Conservation (phyloP, 2,113 vertebrate genomes). For the Muntiacus reevesi region DNA sequence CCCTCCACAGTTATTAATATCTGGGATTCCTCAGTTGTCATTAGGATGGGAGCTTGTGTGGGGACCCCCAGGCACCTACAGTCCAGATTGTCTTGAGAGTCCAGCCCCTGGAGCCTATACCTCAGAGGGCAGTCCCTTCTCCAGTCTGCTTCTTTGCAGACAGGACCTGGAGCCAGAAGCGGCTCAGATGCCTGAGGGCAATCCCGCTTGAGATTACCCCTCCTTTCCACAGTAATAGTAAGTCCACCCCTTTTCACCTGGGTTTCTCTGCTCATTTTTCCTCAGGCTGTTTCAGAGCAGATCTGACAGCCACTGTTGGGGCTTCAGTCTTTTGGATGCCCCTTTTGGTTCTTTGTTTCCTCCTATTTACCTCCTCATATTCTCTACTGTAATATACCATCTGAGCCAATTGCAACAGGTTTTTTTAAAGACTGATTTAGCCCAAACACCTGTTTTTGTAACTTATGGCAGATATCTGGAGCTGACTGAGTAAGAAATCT, state of each 20-base stretch:
- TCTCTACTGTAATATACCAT: not conserved
- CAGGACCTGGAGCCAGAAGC: rapidly evolving
- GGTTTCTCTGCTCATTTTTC: not conserved
- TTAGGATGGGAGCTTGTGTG: not conserved
- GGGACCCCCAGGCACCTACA: not conserved
- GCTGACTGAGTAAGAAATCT: not conserved
- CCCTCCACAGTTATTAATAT: not conserved
- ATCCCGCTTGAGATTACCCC: not conserved
- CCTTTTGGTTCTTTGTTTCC: rapidly evolving
- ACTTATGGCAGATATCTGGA: not conserved
- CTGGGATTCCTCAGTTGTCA: not conserved
- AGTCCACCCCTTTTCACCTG: not conserved
- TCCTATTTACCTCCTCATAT: not conserved
- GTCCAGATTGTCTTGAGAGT: not conserved
- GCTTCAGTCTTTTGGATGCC: not conserved
- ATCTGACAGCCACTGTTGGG: not conserved
- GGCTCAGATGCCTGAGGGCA: not conserved
- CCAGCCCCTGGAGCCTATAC: not conserved
- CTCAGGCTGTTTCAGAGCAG: not conserved
- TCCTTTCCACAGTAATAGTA: not conserved
- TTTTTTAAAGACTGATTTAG: not conserved
- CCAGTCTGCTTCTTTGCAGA: not conserved
- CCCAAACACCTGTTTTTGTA: not conserved
- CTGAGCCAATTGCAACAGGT: not conserved
- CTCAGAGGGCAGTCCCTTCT: not conserved